Evolutionary conservation across 2,888 invertebrate species (phyloP), one percentile per base, ranked within the genome.

Genomic region (Pseudeuparius sepicola): DNA sequence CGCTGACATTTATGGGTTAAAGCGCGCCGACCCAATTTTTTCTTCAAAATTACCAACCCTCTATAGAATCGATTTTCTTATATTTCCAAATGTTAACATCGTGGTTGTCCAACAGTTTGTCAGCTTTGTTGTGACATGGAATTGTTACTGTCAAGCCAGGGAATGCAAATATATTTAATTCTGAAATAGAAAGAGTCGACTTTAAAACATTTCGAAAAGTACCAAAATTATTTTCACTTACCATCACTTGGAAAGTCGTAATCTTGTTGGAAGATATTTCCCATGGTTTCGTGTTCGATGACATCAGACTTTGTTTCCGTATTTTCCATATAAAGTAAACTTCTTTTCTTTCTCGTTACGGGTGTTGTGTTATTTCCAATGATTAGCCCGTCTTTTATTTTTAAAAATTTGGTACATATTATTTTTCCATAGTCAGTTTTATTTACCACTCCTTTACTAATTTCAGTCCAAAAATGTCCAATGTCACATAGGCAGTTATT

Each of bases 401-500:
- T 42, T 10, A 45, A 11, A 23, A 49, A 42, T 24, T 43, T 39
- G 4, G 35, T 28, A 31, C 51, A 51, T 16, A 46, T 44, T 29
- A 34, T 35, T 11, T 39, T 26, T 16, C 36, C 37, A 11, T 36
- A 13, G 20, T 39, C 34, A 18, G 48, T 34, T 3, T 32, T 20
- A 3, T 35, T 24, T 7, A 37, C 31, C 9, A 46, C 12, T 13
- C 42, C 40, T 4, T 38, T 23, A 24, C 39, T 23, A 11, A 49
- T 20, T 5, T 14, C 24, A 7, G 36, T 16, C 14, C 48, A 14
- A 30, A 52, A 49, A 5, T 35, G 34, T 18, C 52, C 47, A 3
- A 56, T 40, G 31, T 50, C 47, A 40, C 56, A 56, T 14, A 52
- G 41, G 27, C 56, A 56, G 13, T 52, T 44, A 4, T 47, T 40